A percentile compares a stretch with the other conserved stretches of the same genome.
phyloP scores from a whole-genome alignment of 2,888 invertebrate genomes.

The Papilio elwesi region DNA sequence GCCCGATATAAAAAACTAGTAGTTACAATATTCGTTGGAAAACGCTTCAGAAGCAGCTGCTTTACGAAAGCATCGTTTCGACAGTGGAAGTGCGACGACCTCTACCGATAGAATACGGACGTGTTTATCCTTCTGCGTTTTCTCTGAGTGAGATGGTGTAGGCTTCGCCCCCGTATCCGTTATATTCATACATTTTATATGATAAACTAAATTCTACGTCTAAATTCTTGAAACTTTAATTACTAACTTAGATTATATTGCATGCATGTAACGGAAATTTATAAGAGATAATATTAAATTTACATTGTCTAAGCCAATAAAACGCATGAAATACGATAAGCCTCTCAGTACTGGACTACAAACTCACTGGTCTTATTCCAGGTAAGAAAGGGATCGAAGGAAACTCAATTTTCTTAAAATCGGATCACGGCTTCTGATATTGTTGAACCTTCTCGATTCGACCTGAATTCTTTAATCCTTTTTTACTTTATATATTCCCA shows the following conservation, averaged over 20 bases:
- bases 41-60: no score
- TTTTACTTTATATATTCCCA: slow-evolving; percentile 1
- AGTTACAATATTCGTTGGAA: no score
- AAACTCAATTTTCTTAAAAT: slow-evolving; percentile 37
- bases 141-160: no score
- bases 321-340: slow-evolving; percentile 21
- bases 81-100: no score
- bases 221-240: no score
- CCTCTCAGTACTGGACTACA: slow-evolving; percentile 16
- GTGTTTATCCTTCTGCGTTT: no score
- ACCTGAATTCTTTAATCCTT: not conserved
- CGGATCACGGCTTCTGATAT: slow-evolving; percentile 27
- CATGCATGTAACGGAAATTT: not conserved
- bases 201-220: no score
- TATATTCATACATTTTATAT: no score
- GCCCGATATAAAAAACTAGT: no score
- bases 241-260: not conserved
- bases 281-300: slow-evolving; percentile 1
- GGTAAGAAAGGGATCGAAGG: slow-evolving; percentile 33
- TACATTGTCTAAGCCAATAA: slow-evolving; percentile 16
- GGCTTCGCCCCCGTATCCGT: no score
- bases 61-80: no score
- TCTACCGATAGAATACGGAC: no score
- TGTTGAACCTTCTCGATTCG: slow-evolving; percentile 12
- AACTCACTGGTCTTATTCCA: slow-evolving; percentile 26